Conservation (phyloP, 1,140 invertebrate genomes). For the Zeugodacus cucurbitae region DNA sequence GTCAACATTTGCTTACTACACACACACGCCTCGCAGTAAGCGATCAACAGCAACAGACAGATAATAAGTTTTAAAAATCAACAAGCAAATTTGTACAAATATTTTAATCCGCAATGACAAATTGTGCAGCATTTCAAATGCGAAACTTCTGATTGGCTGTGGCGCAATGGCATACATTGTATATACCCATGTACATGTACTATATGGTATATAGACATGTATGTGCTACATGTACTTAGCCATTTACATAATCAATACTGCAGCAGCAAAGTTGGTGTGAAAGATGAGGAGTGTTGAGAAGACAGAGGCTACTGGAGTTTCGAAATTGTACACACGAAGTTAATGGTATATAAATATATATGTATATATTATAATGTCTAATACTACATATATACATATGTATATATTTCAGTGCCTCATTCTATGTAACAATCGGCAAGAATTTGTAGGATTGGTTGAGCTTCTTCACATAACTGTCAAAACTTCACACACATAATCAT, state of each 20-base stretch:
- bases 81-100: slow-evolving; percentile 1
- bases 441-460: slow-evolving; percentile 28
- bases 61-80: not conserved
- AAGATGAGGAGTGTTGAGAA: not conserved
- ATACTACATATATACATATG: not conserved
- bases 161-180: not conserved
- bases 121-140: slow-evolving; percentile 21
- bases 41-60: not conserved
- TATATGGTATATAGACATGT: no score
- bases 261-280: not conserved
- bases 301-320: not conserved
- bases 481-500: not conserved
- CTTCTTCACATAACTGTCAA: not conserved
- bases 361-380: no score
- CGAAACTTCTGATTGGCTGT: slow-evolving; percentile 9
- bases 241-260: not conserved
- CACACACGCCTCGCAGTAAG: not conserved
- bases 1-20: not conserved
- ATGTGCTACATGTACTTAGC: not conserved
- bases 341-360: not conserved
- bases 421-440: not conserved
- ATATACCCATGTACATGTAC: not conserved
- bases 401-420: no score
- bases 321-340: not conserved
- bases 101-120: not conserved